Conservation (phyloP, 2,797 vertebrate genomes). For the Peromyscus attwateri region DNA sequence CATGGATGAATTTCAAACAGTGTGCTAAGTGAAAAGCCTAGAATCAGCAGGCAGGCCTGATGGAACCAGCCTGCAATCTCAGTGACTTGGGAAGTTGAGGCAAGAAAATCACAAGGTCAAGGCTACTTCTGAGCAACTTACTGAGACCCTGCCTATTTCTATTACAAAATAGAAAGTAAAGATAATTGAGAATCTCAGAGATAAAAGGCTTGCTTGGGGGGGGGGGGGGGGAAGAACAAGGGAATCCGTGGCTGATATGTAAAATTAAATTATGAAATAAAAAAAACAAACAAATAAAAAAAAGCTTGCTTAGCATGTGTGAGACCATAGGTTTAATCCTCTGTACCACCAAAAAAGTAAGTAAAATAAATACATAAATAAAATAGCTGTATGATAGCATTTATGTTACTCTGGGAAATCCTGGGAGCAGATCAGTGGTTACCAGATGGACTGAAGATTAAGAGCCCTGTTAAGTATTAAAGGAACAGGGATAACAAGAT, state of each 20-base stretch:
- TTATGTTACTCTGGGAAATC: constrained; percentile 49
- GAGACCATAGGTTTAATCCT: neutral
- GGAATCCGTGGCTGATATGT: too few species aligned
- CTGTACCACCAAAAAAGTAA: neutral
- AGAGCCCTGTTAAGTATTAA: neutral
- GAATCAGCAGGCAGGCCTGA: neutral
- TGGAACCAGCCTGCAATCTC: neutral
- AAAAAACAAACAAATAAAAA: too few species aligned
- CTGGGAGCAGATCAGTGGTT: neutral
- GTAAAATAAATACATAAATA: neutral
- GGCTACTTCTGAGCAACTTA: neutral
- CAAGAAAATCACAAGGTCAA: neutral
- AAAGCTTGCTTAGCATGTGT: neutral
- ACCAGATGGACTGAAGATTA: neutral
- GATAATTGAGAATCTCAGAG: neutral
- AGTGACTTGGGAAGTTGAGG: neutral
- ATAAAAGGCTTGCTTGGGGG: neutral
- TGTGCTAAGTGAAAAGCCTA: neutral
- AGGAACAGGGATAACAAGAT: neutral
- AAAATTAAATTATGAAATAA: too few species aligned
- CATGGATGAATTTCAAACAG: constrained; percentile 49
- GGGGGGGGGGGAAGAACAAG: too few species aligned
- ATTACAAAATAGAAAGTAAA: neutral
- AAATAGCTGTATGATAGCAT: neutral
- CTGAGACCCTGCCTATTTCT: neutral